Evolutionary conservation across 1,140 invertebrate genomes (phyloP).

Genomic region (Lasioglossum baleicum): DNA sequence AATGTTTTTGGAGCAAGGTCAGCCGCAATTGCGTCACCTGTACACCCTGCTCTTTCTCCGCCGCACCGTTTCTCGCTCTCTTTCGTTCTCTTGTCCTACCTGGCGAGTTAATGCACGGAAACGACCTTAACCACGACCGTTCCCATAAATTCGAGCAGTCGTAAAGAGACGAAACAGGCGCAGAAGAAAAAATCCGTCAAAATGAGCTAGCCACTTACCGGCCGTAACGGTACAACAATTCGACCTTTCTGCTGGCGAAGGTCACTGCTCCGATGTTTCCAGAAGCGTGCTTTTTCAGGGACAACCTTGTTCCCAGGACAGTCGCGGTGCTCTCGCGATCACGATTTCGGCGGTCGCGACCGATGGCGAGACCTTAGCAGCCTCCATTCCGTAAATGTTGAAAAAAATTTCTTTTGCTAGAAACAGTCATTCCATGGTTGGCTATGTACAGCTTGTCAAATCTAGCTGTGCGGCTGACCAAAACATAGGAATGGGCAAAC

Average conservation of each 20-base stretch:
- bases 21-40: conserved; percentile 76
- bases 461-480: too few relatives aligned
- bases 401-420: too few relatives aligned
- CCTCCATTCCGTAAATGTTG: too few relatives aligned
- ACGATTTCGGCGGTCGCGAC: conserved; percentile 22
- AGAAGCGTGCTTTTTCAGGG: conserved; percentile 10
- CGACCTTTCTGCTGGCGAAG: conserved; percentile 49
- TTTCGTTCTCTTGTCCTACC: conserved; percentile 48
- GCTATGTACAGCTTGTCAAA: too few relatives aligned
- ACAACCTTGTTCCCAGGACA: conserved; percentile 14
- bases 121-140: conserved; percentile 65
- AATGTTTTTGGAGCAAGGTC: conserved; percentile 76
- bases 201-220: conserved; percentile 13
- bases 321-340: conserved; percentile 6
- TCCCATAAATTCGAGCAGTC: conserved; percentile 74
- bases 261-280: conserved; percentile 36
- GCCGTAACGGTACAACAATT: conserved; percentile 47
- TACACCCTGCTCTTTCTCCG: conserved; percentile 36
- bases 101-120: conserved; percentile 58
- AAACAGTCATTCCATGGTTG: too few relatives aligned
- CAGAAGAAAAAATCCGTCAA: conserved; percentile 39
- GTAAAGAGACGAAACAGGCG: conserved; percentile 39
- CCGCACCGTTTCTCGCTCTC: too few relatives aligned
- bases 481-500: too few relatives aligned
- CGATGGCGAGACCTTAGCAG: too few relatives aligned